Evolutionary conservation across 37 sponge, comb jelly and placozoan species (phyloP), one percentile per base, ranked within the genome.

Genomic region (Mnemiopsis leidyi): DNA sequence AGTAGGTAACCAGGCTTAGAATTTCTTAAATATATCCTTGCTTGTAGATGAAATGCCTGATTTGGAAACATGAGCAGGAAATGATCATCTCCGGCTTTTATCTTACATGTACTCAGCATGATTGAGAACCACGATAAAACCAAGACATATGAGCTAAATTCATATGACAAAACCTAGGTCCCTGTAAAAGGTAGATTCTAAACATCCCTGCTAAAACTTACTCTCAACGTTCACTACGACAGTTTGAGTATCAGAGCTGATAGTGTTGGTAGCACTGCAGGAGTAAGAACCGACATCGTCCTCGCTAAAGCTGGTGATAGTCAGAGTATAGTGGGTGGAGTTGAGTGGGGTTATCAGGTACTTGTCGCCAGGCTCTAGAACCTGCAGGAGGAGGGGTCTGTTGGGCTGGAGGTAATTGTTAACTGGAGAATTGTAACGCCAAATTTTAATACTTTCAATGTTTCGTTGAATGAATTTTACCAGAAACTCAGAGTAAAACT

Each of bases 251-350:
- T 85, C 90, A 26, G 32, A 39, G 61, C 90, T 85, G 90, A 85
- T 85, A 37, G 20, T 23, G 30, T 85, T 85, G 90, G 90, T 85
- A 39, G 90, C 90, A 20, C 16, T 85, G 48, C 48, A 36, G 61
- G 90, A 40, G 90, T 85, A 85, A 0, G 0, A 13, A 2, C 48
- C 90, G 18, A 37, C 90, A 85, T 85, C 90, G 29, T 32, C 24
- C 48, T 39, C 26, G 36, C 7, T 85, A 26, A 85, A 39, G 61
- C 39, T 39, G 20, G 24, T n/a, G 61, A 85, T 85, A n/a, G 90
- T 39, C 0, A 85, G 90, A 23, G 90, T 40, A 2, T 28, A 23
- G 90, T 36, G n/a, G 90, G 90, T 32, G 9, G 38, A 28, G 79
- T 77, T 28, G 28, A 39, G 48, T 13, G 37, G 36, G 2, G 32